phyloP scores from a whole-genome alignment of 2,113 vertebrate species.

The Morone chrysops region DNA sequence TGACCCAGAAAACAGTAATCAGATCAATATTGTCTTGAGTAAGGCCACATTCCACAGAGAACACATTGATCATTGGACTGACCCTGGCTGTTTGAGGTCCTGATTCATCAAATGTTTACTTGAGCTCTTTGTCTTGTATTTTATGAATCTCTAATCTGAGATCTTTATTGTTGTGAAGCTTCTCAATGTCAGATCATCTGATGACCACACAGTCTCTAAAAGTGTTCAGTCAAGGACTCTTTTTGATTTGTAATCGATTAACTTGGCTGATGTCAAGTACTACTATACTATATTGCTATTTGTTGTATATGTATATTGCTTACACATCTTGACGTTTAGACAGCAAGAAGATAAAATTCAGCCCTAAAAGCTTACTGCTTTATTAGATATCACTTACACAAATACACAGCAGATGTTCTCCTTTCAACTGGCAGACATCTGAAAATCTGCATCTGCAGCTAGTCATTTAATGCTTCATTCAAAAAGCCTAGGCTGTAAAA shows the following conservation, averaged over 20 bases:
- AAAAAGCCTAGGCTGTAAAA: slow-evolving; percentile 59
- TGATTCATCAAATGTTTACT: slow-evolving; percentile 50
- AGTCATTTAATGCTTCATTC: slow-evolving; percentile 63
- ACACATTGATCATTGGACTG: slow-evolving; percentile 45
- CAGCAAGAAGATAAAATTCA: background rate
- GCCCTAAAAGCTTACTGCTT: slow-evolving; percentile 1
- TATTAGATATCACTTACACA: slow-evolving; percentile 20
- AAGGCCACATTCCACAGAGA: slow-evolving; percentile 17
- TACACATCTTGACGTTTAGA: slow-evolving; percentile 3
- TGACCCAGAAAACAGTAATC: slow-evolving; percentile 59
- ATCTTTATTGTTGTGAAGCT: slow-evolving; percentile 33
- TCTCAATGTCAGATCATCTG: slow-evolving; percentile 11
- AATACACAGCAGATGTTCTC: slow-evolving; percentile 51
- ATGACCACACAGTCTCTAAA: background rate
- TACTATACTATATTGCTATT: too few relatives aligned
- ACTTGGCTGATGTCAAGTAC: background rate
- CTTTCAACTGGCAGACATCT: slow-evolving; percentile 35
- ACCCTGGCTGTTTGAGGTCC: slow-evolving; percentile 32
- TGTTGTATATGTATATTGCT: background rate
- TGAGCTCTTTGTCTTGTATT: slow-evolving; percentile 28
- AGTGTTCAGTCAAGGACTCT: background rate
- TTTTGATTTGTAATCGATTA: background rate
- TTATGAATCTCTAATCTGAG: slow-evolving; percentile 6
- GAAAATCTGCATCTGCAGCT: slow-evolving; percentile 58
- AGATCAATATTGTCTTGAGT: slow-evolving; percentile 57